Evolutionary conservation across 2,113 vertebrate genomes (phyloP).

Genomic region (Bombycilla garrulus): DNA sequence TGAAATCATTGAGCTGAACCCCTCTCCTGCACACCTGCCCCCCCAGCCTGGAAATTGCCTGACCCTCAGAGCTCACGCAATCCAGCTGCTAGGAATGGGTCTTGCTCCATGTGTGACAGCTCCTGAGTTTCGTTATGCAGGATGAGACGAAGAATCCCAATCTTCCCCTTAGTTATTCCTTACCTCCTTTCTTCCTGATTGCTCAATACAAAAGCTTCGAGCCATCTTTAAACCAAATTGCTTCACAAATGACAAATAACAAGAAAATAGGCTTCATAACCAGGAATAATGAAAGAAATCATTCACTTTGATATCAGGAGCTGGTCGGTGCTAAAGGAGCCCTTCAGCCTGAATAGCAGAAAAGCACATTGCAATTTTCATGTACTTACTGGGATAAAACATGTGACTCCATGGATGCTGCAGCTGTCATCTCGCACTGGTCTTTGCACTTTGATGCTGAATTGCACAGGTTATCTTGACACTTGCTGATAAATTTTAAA

Average conservation of each 20-base stretch:
- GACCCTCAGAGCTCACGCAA: background rate
- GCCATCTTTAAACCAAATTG: constrained; percentile 59
- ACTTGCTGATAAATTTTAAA: constrained; percentile 63
- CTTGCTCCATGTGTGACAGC: background rate
- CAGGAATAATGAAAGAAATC: constrained; percentile 70
- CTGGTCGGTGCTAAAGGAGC: constrained; percentile 49
- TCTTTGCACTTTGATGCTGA: constrained; percentile 45
- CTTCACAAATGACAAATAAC: constrained; percentile 70
- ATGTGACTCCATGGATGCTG: constrained; percentile 43
- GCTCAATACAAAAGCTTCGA: constrained; percentile 45
- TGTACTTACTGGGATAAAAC: constrained; percentile 58
- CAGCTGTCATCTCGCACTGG: constrained; percentile 36
- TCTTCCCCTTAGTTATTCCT: constrained; percentile 24
- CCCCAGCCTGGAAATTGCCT: background rate
- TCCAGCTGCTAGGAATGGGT: background rate
- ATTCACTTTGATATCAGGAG: constrained; percentile 57
- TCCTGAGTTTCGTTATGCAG: background rate
- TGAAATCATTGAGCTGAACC: background rate
- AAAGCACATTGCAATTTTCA: constrained; percentile 56
- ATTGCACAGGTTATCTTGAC: constrained; percentile 59
- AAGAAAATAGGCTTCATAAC: constrained; percentile 68
- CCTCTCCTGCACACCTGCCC: background rate
- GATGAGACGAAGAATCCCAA: background rate
- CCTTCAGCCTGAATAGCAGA: constrained; percentile 61
- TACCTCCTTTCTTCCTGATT: constrained; percentile 43